phyloP scores from a whole-genome alignment of 2,797 vertebrate species.

The Parauchenoglanis ngamensis region DNA sequence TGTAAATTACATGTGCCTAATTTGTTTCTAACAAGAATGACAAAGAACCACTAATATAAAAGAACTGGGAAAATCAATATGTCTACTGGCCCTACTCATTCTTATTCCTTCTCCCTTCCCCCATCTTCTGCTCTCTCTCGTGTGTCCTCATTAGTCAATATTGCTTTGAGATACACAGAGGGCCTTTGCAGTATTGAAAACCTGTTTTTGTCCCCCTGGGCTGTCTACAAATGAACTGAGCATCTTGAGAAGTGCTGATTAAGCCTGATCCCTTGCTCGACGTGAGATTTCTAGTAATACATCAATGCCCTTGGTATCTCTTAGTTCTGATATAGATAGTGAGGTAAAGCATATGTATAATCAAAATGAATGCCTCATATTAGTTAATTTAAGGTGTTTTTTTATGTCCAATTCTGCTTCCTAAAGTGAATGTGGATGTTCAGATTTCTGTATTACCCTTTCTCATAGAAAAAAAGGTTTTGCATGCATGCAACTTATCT shows the following conservation, averaged over 20 bases:
- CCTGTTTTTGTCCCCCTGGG: constrained; percentile 53
- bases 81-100: constrained; percentile 1
- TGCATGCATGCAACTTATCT: neutral
- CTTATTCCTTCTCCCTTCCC: constrained; percentile 27
- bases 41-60: constrained; percentile 49
- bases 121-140: constrained; percentile 17
- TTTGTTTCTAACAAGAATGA: constrained; percentile 44
- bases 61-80: constrained; percentile 54
- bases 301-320: constrained; percentile 20
- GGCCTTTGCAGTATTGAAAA: constrained; percentile 52
- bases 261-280: constrained; percentile 38
- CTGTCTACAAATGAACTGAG: constrained; percentile 51
- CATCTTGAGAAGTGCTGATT: constrained; percentile 55
- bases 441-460: neutral
- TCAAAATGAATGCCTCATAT: neutral
- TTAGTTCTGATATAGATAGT: constrained; percentile 18
- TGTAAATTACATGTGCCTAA: constrained; percentile 37
- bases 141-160: constrained; percentile 53
- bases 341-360: neutral
- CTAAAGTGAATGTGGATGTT: neutral
- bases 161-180: constrained; percentile 54
- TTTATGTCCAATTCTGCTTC: neutral
- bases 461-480: neutral
- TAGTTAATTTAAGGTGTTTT: neutral
- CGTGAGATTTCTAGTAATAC: constrained; percentile 17